Conservation (phyloP, 2,113 vertebrate species). For the Sinocyclocheilus anophthalmus region DNA sequence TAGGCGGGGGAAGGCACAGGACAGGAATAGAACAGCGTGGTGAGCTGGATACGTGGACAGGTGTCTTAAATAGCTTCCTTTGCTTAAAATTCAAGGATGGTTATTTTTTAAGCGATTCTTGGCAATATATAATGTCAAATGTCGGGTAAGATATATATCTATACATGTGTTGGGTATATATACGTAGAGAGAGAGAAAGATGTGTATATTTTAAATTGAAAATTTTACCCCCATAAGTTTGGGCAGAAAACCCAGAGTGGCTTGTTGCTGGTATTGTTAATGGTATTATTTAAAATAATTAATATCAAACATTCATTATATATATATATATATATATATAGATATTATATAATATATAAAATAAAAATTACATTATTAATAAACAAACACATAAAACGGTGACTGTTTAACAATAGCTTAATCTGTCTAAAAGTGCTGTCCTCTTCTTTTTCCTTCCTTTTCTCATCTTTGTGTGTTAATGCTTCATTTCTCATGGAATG, state of each 20-base stretch:
- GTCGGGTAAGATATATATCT: neutral
- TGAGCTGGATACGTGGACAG: conserved; percentile 21
- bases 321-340: neutral
- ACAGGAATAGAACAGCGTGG: conserved; percentile 2
- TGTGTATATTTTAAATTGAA: no score
- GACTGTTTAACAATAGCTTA: neutral
- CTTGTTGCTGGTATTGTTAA: no score
- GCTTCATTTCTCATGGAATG: conserved; percentile 41
- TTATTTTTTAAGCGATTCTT: neutral
- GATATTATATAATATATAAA: neutral
- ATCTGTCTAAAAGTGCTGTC: neutral
- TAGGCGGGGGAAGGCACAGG: neutral
- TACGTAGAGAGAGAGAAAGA: neutral
- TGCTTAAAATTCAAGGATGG: neutral
- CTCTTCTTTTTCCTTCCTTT: conserved; percentile 7
- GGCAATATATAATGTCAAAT: neutral
- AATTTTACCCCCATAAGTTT: no score
- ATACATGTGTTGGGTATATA: neutral
- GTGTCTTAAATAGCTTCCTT: conserved; percentile 19
- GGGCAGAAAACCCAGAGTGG: no score
- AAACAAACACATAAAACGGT: neutral
- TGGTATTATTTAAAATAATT: neutral
- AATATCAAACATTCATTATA: neutral
- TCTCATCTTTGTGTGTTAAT: conserved; percentile 30
- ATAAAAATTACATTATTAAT: neutral